Base-by-base conservation (phyloP, 2,113 vertebrate species). In the Zapus hudsonius region DNA sequence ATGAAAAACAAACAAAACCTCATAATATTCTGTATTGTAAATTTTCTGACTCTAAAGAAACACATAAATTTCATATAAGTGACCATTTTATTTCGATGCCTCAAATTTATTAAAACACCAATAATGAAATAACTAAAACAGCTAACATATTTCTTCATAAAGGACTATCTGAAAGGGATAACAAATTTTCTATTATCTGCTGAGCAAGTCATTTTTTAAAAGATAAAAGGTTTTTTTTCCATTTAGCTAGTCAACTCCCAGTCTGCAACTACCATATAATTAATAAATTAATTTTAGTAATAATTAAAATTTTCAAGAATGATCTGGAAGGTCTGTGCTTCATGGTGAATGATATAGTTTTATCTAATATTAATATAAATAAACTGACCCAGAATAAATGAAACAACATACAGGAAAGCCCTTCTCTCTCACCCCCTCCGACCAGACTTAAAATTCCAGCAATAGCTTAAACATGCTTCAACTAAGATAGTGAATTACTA, bases 371-470 rank as follows among this genome's bases (percentile, higher is more conserved):
- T 52, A 61, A 40, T 29, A 84, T 69, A 92, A 95, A 91, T 78
- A 92, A 93, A 29, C 31, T 89, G 73, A 91, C 59, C 22, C 55
- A 52, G 79, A 55, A 87, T 75, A 55, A 90, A 81, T 66, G 52
- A 88, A 80, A 89, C 89, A 78, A 25, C 31, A 91, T n/a, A 64
- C 72, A 93, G 94, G 91, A 96, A 96, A 70, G 47, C 55, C 57
- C 33, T 75, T 91, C 69, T 89, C 57, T 89, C 66, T 47, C 52
- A 16, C 29, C 44, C 76, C 4, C 55, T 7, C 74, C 74, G 2
- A 40, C 15, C 7, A 29, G 91, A 96, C 94, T 96, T 96, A 96
- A 96, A 96, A 97, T 96, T 97, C 96, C 96, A 96, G 96, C 96
- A 96, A 94, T 90, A 96, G 75, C 94, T 97, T 94, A 93, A 89